Percentiles rank a stretch among this genome's conserved stretches.
phyloP scores from a whole-genome alignment of 2,797 vertebrate genomes.

The Catostomus latipinnis region DNA sequence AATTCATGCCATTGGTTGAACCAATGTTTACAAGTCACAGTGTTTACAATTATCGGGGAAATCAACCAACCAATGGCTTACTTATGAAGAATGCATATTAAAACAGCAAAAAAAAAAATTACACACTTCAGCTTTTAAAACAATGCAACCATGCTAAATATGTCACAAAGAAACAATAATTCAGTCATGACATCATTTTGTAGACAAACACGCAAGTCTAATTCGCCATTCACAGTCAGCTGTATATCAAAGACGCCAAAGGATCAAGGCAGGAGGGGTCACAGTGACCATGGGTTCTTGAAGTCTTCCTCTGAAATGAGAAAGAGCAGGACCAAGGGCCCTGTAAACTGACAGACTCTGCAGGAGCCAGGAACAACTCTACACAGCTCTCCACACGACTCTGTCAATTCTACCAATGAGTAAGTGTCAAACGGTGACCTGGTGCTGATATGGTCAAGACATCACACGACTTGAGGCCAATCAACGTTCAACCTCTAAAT shows the following conservation, averaged over 20 bases:
- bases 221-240: constrained; percentile 44
- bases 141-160: too few relatives aligned
- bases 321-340: constrained; percentile 40
- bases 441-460: constrained; percentile 4
- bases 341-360: constrained; percentile 43
- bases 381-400: constrained; percentile 19
- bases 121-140: too few relatives aligned
- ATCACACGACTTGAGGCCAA: not conserved
- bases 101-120: too few relatives aligned
- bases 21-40: too few relatives aligned
- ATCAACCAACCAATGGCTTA: too few relatives aligned
- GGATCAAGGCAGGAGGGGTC: constrained; percentile 60
- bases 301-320: constrained; percentile 33
- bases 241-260: constrained; percentile 69
- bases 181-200: too few relatives aligned
- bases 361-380: constrained; percentile 9
- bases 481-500: not conserved
- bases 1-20: too few relatives aligned
- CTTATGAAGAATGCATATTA: too few relatives aligned
- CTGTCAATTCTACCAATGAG: constrained; percentile 42
- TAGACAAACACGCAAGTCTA: too few relatives aligned
- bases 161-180: too few relatives aligned
- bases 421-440: constrained; percentile 24
- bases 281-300: constrained; percentile 20
- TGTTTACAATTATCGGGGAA: too few relatives aligned